Conservation (phyloP, 2,113 vertebrate species). For the Albula goreensis region DNA sequence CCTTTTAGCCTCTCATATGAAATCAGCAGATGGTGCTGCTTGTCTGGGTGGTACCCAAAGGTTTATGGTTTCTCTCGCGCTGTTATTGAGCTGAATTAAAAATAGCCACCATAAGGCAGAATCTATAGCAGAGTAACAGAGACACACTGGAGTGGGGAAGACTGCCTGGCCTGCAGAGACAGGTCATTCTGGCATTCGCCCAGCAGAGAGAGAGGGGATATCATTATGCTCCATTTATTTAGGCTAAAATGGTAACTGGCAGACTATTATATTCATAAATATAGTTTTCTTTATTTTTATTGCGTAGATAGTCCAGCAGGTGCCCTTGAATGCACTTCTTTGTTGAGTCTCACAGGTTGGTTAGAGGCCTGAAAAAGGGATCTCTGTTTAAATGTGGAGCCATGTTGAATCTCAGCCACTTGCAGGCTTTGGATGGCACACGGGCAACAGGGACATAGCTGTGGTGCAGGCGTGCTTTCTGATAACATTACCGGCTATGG, state of each 20-base stretch:
- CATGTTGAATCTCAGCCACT: no score
- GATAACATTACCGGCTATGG: no score
- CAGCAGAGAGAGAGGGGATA: background rate
- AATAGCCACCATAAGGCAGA: background rate
- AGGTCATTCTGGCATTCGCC: background rate
- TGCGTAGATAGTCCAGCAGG: background rate
- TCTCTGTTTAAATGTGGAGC: no score
- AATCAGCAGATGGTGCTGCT: background rate
- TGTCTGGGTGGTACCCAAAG: background rate
- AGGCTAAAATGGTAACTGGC: background rate
- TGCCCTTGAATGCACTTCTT: no score
- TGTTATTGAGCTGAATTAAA: background rate
- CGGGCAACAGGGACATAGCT: no score
- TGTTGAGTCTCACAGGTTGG: no score
- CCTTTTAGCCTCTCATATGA: background rate
- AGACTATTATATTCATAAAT: background rate
- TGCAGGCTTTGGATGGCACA: no score
- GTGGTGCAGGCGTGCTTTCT: no score
- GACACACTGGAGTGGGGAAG: background rate
- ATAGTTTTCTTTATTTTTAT: background rate
- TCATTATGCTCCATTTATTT: background rate
- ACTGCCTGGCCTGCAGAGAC: background rate
- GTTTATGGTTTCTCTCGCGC: background rate
- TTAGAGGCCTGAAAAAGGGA: no score
- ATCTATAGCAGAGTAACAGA: background rate